A percentile compares a stretch with the other conserved stretches of the same genome.
These are phyloP conservation scores for Lithodes maja DNA, from an alignment of 2,888 invertebrate species.

Conservation along the genomic window DNA sequence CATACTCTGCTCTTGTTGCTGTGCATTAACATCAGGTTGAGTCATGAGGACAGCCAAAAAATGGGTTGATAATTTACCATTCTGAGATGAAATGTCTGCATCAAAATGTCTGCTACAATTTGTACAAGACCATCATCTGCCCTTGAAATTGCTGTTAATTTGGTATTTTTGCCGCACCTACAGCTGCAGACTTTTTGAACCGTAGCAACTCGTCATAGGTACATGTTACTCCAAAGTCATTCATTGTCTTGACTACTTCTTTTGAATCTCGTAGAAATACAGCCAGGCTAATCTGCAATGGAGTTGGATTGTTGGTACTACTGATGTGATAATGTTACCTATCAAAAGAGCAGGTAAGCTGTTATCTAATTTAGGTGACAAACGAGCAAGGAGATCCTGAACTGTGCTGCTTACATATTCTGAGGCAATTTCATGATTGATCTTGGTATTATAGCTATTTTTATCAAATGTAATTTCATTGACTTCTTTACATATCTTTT, in stretches of 20 bases:
- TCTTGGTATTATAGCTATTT: background rate
- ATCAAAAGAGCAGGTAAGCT: background rate
- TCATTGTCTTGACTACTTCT: background rate
- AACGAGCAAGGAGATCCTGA: background rate
- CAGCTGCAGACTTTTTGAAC: background rate
- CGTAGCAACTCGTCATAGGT: background rate
- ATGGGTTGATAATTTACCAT: background rate
- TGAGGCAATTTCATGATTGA: background rate
- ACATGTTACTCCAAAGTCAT: background rate
- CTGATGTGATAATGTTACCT: background rate
- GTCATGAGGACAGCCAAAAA: background rate
- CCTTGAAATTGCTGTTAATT: background rate
- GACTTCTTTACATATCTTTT: background rate
- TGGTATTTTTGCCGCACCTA: background rate
- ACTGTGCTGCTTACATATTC: background rate
- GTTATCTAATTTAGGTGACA: background rate
- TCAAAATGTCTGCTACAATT: background rate
- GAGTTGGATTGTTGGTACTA: background rate
- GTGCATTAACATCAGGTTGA: background rate
- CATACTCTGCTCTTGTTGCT: background rate
- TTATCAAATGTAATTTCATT: background rate
- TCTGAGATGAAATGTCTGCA: background rate
- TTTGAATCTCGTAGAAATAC: background rate
- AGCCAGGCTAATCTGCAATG: background rate
- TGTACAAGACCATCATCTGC: background rate